Evolutionary conservation across 2,888 invertebrate genomes (phyloP), one percentile per base, ranked within the genome.

Genomic region (Chrysotoxum bicinctum): DNA sequence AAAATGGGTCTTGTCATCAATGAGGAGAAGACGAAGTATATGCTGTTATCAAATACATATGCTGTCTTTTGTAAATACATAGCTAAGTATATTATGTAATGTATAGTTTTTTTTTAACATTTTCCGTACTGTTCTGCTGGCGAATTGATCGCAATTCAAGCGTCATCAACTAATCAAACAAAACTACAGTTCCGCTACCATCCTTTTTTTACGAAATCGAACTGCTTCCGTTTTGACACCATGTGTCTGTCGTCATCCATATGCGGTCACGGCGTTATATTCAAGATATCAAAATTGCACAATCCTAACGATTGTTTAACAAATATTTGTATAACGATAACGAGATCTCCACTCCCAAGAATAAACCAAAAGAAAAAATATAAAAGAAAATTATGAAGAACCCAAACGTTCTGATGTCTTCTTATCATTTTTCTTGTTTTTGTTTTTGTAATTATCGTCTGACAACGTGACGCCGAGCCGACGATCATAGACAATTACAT

Each of bases 221-320:
- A 16, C 23, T 30, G 23, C 62, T 62, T 66, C 64, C 64, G 64
- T 48, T 66, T 35, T 48, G 14, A n/a, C 9, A 19, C 21, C 19
- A 43, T 35, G 12, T 19, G 21, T 21, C n/a, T 21, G 45, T 40
- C 30, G 45, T 40, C n/a, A 40, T 54, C 14, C 26, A 30, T 50
- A 30, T 60, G 64, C 72, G 72, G 30, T 7, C 37, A 72, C 16
- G 21, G 21, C 64, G 48, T 40, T 6, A 1, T 19, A 19, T 64
- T 14, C 2, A 50, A 35, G 66, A 66, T 66, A 66, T 45, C 64
- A 58, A 64, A 56, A 64, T 66, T 72, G 72, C 72, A 73, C 72
- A 79, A 66, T 50, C 45, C 45, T 19, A 72, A 48, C 23, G 45
- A 54, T 14, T 78, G 62, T 60, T 68, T 45, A 54, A 66, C 66